These are phyloP conservation scores for Syngnathoides biaculeatus DNA, from an alignment of 2,113 vertebrate species.

Conservation along the genomic window DNA sequence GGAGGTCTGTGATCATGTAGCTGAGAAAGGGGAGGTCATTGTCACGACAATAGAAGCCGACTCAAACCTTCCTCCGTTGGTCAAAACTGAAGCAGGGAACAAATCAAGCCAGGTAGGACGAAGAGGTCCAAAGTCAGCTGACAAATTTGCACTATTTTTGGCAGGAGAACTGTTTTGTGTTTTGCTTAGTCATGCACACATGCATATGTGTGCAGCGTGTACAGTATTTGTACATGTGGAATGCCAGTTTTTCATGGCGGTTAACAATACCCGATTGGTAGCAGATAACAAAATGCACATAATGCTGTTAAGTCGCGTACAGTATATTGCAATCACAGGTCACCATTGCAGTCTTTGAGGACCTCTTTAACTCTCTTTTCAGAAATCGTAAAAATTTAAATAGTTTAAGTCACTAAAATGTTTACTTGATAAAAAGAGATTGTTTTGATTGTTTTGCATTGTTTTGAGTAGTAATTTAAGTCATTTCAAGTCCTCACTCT, in stretches of 20 bases:
- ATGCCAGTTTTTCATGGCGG: not conserved
- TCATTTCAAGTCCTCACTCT: not conserved
- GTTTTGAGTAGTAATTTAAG: not conserved
- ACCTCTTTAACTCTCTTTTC: too few relatives aligned
- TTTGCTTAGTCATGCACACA: not conserved
- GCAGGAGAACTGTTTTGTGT: not conserved
- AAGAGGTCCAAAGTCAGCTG: not conserved
- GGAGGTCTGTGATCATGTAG: constrained; percentile 27
- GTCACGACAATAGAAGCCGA: constrained; percentile 46
- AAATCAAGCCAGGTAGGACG: constrained; percentile 58
- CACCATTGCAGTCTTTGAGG: too few relatives aligned
- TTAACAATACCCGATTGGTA: not conserved
- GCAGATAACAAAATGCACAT: too few relatives aligned
- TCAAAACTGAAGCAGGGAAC: constrained; percentile 30
- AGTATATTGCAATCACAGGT: too few relatives aligned
- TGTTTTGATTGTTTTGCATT: not conserved
- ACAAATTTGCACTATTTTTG: not conserved
- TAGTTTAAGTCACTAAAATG: too few relatives aligned
- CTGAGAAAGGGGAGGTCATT: constrained; percentile 48
- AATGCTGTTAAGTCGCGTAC: too few relatives aligned
- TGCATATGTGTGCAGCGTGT: not conserved
- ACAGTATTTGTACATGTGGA: not conserved
- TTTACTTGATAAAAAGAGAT: too few relatives aligned
- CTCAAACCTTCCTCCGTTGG: constrained; percentile 15
- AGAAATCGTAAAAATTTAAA: too few relatives aligned